Percentiles rank a stretch among this genome's conserved stretches.
Evolutionary conservation across 2,888 invertebrate genomes (phyloP).

Genomic region (Sinohyriopsis cumingii): DNA sequence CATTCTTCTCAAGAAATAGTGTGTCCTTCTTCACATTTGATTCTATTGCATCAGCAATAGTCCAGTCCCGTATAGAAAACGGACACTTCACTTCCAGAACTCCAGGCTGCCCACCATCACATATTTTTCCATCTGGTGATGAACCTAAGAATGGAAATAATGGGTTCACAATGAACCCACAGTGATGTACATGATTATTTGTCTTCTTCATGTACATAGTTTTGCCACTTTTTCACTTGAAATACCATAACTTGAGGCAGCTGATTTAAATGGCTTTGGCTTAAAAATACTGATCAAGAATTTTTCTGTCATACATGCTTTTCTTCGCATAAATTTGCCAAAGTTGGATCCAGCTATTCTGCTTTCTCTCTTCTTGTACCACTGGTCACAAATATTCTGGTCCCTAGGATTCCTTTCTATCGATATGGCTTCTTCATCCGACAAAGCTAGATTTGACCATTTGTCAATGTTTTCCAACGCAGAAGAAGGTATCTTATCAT

Average conservation of each 20-base stretch:
- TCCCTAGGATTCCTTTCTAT: constrained; percentile 10
- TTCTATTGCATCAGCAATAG: too few relatives aligned
- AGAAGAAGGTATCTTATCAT: too few relatives aligned
- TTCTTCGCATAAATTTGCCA: constrained; percentile 5
- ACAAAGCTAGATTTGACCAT: background rate
- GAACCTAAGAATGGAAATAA: constrained; percentile 20
- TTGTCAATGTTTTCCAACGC: too few relatives aligned
- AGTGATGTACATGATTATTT: constrained; percentile 27
- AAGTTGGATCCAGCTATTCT: constrained; percentile 21
- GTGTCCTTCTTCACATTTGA: too few relatives aligned
- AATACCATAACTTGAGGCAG: constrained; percentile 13
- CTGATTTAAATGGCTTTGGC: constrained; percentile 10
- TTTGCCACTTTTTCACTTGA: background rate
- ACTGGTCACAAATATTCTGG: constrained; percentile 7
- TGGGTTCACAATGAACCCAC: constrained; percentile 24
- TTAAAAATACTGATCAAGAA: background rate
- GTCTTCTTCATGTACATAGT: constrained; percentile 14
- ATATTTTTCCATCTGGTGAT: too few relatives aligned
- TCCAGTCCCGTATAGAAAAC: too few relatives aligned
- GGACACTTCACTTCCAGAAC: too few relatives aligned
- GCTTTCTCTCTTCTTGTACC: constrained; percentile 11
- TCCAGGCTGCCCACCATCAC: too few relatives aligned
- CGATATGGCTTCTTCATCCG: background rate
- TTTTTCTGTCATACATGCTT: too few relatives aligned
- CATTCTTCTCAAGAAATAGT: too few relatives aligned